Base-by-base conservation (phyloP, 2,888 invertebrate species). In the Bombylius major region DNA sequence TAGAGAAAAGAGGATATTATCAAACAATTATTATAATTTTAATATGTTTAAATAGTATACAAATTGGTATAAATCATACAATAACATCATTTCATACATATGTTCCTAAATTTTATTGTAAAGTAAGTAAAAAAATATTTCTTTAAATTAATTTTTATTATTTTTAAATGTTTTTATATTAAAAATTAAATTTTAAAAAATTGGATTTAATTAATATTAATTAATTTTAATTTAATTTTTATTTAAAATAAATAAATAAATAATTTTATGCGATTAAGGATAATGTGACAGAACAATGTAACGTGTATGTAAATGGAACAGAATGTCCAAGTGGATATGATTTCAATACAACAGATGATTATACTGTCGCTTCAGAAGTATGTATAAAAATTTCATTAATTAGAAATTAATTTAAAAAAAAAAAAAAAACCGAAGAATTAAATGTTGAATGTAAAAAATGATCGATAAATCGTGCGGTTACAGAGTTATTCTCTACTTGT, bases 41-140 rank as follows among this genome's bases (percentile, higher is more conserved):
- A 31, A 58, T 75, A 12, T 67, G 68, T 47, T 59, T 73, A 39
- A 73, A 74, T 66, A 71, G 71, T 58, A 65, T 70, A 39, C 68
- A 70, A 33, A 70, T 74, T 5, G 69, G 72, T 4, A 72, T 74
- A 64, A 75, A 70, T 65, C 75, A 75, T 55, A 68, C 70, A 14
- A 62, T 74, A 49, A 69, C 71, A 9, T 61, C 67, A 13, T 73
- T 74, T 62, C 69, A 75, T 52, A 70, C 70, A 53, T 71, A 71
- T 55, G 67, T 69, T n/a, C 74, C 75, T 6, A 62, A 65, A 32
- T 73, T 69, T 61, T 68, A 66, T 52, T 75, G 75, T 59, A 62
- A 66, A 66, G 75, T 75, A 65, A 66, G 63, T 52, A 42, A 23
- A 23, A 11, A 36, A 36, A 36, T 49, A 33, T 47, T 47, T 50